Base-by-base conservation (phyloP, 2,797 vertebrate species). In the Chaenodraco wilsoni region DNA sequence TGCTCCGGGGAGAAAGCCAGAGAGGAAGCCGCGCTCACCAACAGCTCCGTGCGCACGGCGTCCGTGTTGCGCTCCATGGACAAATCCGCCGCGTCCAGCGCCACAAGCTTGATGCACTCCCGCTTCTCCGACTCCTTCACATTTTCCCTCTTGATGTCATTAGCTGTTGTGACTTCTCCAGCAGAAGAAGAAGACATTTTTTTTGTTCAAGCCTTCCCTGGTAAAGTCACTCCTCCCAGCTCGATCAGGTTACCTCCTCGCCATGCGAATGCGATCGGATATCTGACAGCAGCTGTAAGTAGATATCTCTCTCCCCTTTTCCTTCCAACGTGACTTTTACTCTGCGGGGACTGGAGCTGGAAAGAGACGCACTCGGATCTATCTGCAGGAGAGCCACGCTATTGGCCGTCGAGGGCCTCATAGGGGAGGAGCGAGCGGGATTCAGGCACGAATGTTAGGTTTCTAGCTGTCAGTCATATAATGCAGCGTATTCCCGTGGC, bases 1-100 rank as follows among this genome's bases (percentile, higher is more conserved):
- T 99, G 98, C 92, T 99, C 98, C 72, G 98, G 97, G 37, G 98
- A 99, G 92, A 99, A 98, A 81, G 97, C 96, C 90, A 99, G 95
- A 17, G 96, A 96, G 76, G 96, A 95, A 69, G 96, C 90, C 90
- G 91, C 94, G 95, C 96, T 95, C 90, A 95, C 95, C 88, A 97
- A 71, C 82, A 98, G 95, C 94, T 97, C 97, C 74, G 95, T 92
- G 84, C 94, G 96, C 92, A 96, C 95, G 93, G 95, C 93, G 89
- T 96, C 95, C 74, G 92, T 69, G 80, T 87, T 87, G 87, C 94
- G 95, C 94, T 97, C 96, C 96, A 96, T 95, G 89, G 96, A 93
- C 93, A 96, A 94, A 74, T 95, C 93, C 85, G 94, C 93, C 88
- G 95, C 92, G 88, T 96, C 94, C 93, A 95, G 95, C 86, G 94